Base-by-base conservation (phyloP, 2,113 vertebrate species). In the Mionectes macconnelli region DNA sequence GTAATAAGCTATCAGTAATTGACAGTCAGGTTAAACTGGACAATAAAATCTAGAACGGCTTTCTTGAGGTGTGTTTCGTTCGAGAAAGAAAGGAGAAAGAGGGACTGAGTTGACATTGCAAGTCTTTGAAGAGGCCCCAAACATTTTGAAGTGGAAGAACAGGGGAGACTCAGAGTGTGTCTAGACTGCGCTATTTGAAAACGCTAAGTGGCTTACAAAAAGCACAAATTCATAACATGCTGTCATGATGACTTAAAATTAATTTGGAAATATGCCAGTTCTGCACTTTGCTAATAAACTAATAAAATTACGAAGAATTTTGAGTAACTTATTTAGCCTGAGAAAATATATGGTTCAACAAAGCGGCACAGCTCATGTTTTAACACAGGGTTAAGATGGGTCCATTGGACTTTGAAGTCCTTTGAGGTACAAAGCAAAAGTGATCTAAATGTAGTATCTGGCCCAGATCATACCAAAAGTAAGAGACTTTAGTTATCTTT, bases 391-490 rank as follows among this genome's bases (percentile, higher is more conserved):
- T 33, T 85, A 33, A 75, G 25, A 35, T 59, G 44, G 1, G 8
- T 27, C 55, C 52, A 35, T 2, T 79, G 44, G 24, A 62, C 47
- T 70, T 49, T 45, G 17, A 53, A 70, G 45, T 70, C 28, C 24
- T 2, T 72, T 72, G 35, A 70, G 14, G 25, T 78, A 37, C 9
- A 69, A 77, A 45, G 14, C 37, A 33, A 20, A 94, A 84, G 31
- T n/a, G 2, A 40, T 63, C 0, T 11, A 60, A 88, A 35, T 78
- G 30, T 14, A 62, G 0, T 70, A 45, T 50, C 23, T 3, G 1
- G 24, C 28, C 31, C 14, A 67, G 24, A 31, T 53, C 14, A 24
- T 50, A 67, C 9, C 9, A 63, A 79, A 70, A 59, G 13, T 55
- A 40, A 73, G 49, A 35, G 14, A 21, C 5, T 74, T 77, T 31